phyloP scores from a whole-genome alignment of 1,140 invertebrate genomes.

The Latrodectus geometricus region DNA sequence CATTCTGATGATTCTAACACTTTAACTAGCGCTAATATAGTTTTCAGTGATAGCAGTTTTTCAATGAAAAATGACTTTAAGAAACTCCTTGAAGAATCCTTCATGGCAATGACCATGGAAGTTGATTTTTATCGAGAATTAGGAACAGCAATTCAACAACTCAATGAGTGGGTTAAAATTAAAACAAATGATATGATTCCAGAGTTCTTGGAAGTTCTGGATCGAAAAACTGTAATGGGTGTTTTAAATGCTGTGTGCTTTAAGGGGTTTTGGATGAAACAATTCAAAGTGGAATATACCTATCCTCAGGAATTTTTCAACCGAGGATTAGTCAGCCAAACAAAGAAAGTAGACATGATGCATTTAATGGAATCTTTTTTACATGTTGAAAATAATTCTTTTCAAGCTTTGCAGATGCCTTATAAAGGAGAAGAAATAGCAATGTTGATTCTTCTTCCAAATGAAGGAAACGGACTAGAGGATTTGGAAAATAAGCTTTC shows the following conservation, averaged over 20 bases:
- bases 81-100: neutral
- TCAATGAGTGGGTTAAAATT: constrained; percentile 78
- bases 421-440: constrained; percentile 73
- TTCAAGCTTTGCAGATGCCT: constrained; percentile 70
- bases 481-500: neutral
- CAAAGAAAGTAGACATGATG: constrained; percentile 23
- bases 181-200: constrained; percentile 77
- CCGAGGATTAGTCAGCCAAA: constrained; percentile 66
- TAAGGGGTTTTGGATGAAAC: constrained; percentile 79
- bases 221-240: constrained; percentile 74
- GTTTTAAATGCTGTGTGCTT: constrained; percentile 85
- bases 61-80: constrained; percentile 5
- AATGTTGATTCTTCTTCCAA: constrained; percentile 67
- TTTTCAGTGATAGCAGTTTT: neutral
- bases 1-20: neutral
- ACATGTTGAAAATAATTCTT: neutral
- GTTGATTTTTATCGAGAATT: neutral
- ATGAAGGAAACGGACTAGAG: neutral
- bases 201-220: constrained; percentile 71
- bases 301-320: constrained; percentile 75
- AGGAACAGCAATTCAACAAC: constrained; percentile 70
- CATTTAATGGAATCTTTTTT: constrained; percentile 29
- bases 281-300: constrained; percentile 74
- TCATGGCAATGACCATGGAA: neutral
- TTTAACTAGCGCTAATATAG: neutral